Conservation (phyloP, 1,140 invertebrate species). For the Melitaea cinxia region DNA sequence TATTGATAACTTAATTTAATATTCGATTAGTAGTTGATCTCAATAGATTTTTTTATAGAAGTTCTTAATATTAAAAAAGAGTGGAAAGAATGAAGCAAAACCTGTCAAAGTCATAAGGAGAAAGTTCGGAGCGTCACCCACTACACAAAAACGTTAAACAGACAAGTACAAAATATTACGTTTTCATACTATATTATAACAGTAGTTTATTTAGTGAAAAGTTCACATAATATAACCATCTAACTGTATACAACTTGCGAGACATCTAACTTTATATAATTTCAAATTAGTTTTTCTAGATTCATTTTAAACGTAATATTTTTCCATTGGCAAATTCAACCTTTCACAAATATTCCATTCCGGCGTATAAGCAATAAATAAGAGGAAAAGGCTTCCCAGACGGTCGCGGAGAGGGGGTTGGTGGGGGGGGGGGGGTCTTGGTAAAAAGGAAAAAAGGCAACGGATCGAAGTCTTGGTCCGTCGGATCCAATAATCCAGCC, state of each 20-base stretch:
- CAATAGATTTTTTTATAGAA: too few species aligned
- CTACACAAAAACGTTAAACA: too few species aligned
- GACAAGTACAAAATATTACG: too few species aligned
- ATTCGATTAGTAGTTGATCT: too few species aligned
- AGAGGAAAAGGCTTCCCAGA: constrained; percentile 79
- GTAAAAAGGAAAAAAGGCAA: constrained; percentile 61
- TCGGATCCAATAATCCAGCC: constrained; percentile 79
- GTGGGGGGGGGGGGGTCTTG: constrained; percentile 29
- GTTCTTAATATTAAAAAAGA: too few species aligned
- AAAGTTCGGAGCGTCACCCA: too few species aligned
- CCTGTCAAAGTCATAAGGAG: too few species aligned
- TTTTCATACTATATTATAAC: too few species aligned
- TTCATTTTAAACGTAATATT: constrained; percentile 59
- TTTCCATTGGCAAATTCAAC: constrained; percentile 66
- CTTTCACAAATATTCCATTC: constrained; percentile 80
- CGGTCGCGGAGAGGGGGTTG: constrained; percentile 44
- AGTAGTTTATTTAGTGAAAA: too few species aligned
- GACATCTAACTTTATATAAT: neutral
- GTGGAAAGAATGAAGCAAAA: too few species aligned
- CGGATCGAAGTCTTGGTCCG: constrained; percentile 79
- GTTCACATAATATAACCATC: neutral
- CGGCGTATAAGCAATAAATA: constrained; percentile 80
- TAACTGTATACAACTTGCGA: neutral
- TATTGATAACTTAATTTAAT: too few species aligned
- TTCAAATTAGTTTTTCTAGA: constrained; percentile 52